Percentiles rank a stretch among this genome's conserved stretches.
phyloP scores from a whole-genome alignment of 1,140 invertebrate genomes.

The Nylanderia fulva region DNA sequence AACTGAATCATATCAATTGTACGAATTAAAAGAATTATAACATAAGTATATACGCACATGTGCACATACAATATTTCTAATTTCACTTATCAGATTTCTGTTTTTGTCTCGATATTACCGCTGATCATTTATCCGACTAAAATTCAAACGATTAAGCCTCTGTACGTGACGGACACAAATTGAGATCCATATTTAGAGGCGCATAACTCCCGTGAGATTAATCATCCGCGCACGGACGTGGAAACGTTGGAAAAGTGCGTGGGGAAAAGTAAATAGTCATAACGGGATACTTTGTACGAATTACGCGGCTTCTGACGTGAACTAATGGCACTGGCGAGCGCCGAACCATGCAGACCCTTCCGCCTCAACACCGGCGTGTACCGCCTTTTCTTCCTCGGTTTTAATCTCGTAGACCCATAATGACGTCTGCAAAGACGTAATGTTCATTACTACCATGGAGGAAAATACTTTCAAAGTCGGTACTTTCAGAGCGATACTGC shows the following conservation, averaged over 20 bases:
- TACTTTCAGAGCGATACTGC: conserved; percentile 39
- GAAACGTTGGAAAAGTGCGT: conserved; percentile 53
- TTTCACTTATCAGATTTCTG: background rate
- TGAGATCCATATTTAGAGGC: conserved; percentile 55
- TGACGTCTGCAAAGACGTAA: conserved; percentile 52
- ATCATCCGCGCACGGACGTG: conserved; percentile 52
- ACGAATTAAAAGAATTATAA: background rate
- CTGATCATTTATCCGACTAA: conserved; percentile 46
- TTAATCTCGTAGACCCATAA: conserved; percentile 59
- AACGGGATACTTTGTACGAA: conserved; percentile 64
- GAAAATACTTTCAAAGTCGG: conserved; percentile 39
- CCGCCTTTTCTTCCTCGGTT: conserved; percentile 41
- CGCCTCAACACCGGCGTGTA: conserved; percentile 50
- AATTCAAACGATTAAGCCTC: conserved; percentile 57
- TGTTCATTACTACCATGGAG: conserved; percentile 48
- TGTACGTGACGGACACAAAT: conserved; percentile 61
- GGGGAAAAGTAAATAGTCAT: conserved; percentile 66
- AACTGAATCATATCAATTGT: background rate
- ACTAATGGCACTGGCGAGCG: conserved; percentile 61
- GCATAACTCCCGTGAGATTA: conserved; percentile 58
- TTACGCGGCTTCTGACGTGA: conserved; percentile 59
- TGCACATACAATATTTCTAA: background rate
- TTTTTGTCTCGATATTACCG: conserved; percentile 32
- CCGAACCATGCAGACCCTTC: conserved; percentile 52
- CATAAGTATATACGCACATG: background rate